Base-by-base conservation (phyloP, 2,113 vertebrate genomes). In the Columba janthina region DNA sequence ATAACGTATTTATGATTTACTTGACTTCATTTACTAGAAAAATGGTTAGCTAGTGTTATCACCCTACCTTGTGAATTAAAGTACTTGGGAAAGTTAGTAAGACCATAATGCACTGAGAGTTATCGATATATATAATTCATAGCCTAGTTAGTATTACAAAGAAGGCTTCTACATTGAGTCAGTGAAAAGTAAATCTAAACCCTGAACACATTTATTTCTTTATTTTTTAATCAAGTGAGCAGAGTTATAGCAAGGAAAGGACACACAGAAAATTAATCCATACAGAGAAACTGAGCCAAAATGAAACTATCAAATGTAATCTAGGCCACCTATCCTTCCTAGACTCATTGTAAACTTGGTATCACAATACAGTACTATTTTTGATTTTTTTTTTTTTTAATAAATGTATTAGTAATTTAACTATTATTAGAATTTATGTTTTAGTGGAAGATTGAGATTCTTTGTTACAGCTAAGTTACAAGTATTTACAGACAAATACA, bases 1-100 rank as follows among this genome's bases (percentile, higher is more conserved):
- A 85, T 94, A 96, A 74, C 84, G 93, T 96, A 94, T 97, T 97
- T 98, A 97, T 97, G 94, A 98, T 98, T 98, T 97, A 97, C 97
- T 97, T 96, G 85, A 92, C 88, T 96, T 94, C 61, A 75, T 91
- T 89, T 70, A 96, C 91, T 91, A 84, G 73, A 87, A 97, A 90
- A 95, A 88, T 95, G 62, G 82, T 97, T 97, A 94, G 86, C 88
- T 97, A 97, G 91, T 57, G 26, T 92, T 89, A 90, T 88, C 75
- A 86, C 97, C 94, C 90, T 97, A 97, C 73, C 42, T 42, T 51
- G 38, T 67, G 46, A 90, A 32, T 56, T 36, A 64, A 90, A 90
- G 21, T 38, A 61, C 62, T 38, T 62, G 36, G 42, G 29, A 62
- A 86, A 73, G n/a, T 38, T 85, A 84, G 25, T 36, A 70, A 77